Conservation (phyloP, 2,113 vertebrate species). For the Varanus komodoensis region DNA sequence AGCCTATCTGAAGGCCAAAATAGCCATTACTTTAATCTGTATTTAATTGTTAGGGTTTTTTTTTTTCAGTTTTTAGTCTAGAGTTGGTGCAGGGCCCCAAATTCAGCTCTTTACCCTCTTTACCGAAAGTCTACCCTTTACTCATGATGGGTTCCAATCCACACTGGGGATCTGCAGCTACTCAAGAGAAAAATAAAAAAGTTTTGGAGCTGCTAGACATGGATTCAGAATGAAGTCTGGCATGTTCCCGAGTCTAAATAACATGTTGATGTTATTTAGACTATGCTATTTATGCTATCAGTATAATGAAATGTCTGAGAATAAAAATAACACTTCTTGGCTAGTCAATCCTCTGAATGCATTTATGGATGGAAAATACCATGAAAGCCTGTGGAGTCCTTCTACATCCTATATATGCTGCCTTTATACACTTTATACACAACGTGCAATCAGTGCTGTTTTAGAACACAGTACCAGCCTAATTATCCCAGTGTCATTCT, state of each 20-base stretch:
- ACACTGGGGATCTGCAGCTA: too few relatives aligned
- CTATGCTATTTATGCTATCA: not conserved
- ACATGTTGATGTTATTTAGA: conserved; percentile 7
- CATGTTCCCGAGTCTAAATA: not conserved
- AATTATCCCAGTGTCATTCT: not conserved
- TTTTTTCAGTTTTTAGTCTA: too few relatives aligned
- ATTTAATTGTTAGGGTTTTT: too few relatives aligned
- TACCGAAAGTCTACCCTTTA: too few relatives aligned
- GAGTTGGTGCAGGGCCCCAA: too few relatives aligned
- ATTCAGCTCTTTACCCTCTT: too few relatives aligned
- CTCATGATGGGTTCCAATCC: too few relatives aligned
- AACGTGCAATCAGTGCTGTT: not conserved
- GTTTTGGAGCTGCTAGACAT: too few relatives aligned
- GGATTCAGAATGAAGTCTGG: too few relatives aligned
- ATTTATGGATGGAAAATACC: conserved; percentile 28
- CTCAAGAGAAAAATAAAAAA: too few relatives aligned
- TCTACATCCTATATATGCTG: not conserved
- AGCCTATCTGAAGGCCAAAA: conserved; percentile 28
- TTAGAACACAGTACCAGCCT: not conserved
- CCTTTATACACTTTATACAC: not conserved
- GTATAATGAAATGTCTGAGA: conserved; percentile 27
- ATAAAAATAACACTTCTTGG: conserved; percentile 1
- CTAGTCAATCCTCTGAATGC: conserved; percentile 23
- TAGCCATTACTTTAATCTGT: too few relatives aligned
- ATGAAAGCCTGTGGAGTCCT: not conserved